Conservation (phyloP, 2,113 vertebrate species). For the Melanotaenia duboulayi region DNA sequence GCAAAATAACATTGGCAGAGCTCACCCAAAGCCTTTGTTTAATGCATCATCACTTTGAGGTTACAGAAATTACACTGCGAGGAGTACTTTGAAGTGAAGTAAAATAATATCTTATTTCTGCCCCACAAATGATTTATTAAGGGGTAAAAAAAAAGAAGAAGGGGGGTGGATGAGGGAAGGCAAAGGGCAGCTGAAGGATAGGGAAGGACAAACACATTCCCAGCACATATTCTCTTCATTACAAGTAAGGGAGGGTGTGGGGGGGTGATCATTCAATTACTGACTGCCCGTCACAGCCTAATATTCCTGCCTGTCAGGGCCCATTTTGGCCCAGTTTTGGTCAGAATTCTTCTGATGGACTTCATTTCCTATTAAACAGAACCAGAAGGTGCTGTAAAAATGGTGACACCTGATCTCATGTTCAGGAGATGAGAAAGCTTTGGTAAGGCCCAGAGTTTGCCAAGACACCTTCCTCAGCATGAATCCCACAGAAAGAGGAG, state of each 20-base stretch:
- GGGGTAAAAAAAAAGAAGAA: conserved; percentile 40
- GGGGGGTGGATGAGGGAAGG: conserved; percentile 23
- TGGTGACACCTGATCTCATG: conserved; percentile 86
- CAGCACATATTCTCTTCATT: conserved; percentile 88
- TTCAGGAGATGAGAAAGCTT: conserved; percentile 75
- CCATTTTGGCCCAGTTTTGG: conserved; percentile 86
- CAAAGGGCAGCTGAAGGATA: conserved; percentile 68
- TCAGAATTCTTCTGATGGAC: conserved; percentile 86
- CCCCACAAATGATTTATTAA: conserved; percentile 81
- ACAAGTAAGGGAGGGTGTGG: conserved; percentile 59
- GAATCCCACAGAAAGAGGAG: conserved; percentile 33
- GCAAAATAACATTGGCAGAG: conserved; percentile 62
- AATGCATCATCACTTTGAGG: conserved; percentile 80
- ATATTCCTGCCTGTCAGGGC: conserved; percentile 89
- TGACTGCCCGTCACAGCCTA: conserved; percentile 84
- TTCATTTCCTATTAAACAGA: conserved; percentile 85
- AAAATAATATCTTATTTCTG: conserved; percentile 77
- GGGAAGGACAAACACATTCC: conserved; percentile 85
- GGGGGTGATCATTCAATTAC: conserved; percentile 86
- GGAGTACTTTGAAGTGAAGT: conserved; percentile 82
- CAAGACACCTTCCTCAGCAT: conserved; percentile 61
- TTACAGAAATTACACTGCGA: conserved; percentile 81
- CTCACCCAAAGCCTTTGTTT: conserved; percentile 56
- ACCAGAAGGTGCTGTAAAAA: conserved; percentile 88
- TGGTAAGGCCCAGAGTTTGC: conserved; percentile 64